Evolutionary conservation across 2,797 vertebrate species (phyloP).

Genomic region (Strix occidentalis): DNA sequence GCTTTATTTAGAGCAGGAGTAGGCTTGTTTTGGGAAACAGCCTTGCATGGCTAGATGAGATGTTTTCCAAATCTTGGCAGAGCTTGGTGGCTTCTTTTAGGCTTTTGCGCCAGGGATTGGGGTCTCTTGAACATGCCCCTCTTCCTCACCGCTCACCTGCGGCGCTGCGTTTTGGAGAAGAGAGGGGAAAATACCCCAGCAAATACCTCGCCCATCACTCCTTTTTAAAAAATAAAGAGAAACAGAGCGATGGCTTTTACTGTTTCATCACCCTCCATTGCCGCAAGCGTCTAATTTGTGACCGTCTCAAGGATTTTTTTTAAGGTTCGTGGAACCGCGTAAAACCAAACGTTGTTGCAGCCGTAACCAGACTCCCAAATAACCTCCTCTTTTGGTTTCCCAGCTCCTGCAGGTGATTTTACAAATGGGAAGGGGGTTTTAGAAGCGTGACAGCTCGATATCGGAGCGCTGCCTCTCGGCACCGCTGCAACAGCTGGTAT

Average conservation of each 20-base stretch:
- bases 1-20: not conserved
- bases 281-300: not conserved
- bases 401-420: not conserved
- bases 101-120: not conserved
- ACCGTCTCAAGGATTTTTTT: not conserved
- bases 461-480: not conserved
- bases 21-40: not conserved
- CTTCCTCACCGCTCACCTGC: not conserved
- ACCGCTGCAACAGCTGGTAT: slow-evolving; percentile 9
- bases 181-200: not conserved
- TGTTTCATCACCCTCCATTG: not conserved
- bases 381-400: not conserved
- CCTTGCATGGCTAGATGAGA: not conserved
- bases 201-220: not conserved
- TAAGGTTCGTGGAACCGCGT: not conserved
- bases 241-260: not conserved
- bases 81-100: not conserved
- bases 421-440: not conserved
- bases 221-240: not conserved
- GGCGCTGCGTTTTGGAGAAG: not conserved
- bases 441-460: not conserved
- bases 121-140: not conserved
- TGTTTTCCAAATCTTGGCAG: not conserved
- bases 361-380: not conserved
- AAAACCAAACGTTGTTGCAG: not conserved